These are phyloP conservation scores for Holotrichia oblita DNA, from an alignment of 1,140 invertebrate genomes.

Conservation along the genomic window DNA sequence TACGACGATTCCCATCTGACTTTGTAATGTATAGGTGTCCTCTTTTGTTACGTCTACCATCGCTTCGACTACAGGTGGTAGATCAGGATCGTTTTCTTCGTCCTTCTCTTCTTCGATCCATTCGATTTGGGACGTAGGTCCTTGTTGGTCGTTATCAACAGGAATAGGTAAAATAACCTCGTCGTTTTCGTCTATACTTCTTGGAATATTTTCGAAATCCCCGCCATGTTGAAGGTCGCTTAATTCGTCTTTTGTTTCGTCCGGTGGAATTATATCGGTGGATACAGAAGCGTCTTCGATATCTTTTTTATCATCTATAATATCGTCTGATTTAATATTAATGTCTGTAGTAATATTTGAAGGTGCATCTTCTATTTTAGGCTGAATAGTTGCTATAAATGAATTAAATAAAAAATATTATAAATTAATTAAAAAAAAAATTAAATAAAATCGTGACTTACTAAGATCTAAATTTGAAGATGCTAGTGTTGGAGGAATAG, in stretches of 20 bases:
- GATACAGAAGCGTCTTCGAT: too few relatives aligned
- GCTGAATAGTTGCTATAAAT: neutral
- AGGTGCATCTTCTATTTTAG: too few relatives aligned
- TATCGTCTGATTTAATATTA: too few relatives aligned
- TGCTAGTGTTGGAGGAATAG: too few relatives aligned
- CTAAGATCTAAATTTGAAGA: too few relatives aligned
- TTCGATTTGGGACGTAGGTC: neutral
- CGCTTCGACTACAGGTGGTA: neutral
- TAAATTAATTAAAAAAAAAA: too few relatives aligned
- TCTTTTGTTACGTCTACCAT: neutral
- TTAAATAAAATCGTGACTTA: too few relatives aligned
- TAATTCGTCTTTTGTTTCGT: neutral
- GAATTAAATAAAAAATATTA: too few relatives aligned
- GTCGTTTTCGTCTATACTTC: neutral
- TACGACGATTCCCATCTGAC: neutral
- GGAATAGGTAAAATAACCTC: neutral
- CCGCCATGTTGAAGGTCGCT: slow-evolving; percentile 7
- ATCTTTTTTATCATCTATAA: too few relatives aligned
- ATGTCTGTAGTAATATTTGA: neutral
- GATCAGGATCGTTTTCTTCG: neutral
- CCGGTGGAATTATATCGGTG: neutral
- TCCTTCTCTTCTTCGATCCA: slow-evolving; percentile 12
- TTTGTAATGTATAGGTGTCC: neutral
- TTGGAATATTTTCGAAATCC: neutral
- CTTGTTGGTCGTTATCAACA: slow-evolving; percentile 20